Percentiles rank a stretch among this genome's conserved stretches.
These are phyloP conservation scores for Apamea anceps DNA, from an alignment of 2,888 invertebrate genomes.

Conservation along the genomic window DNA sequence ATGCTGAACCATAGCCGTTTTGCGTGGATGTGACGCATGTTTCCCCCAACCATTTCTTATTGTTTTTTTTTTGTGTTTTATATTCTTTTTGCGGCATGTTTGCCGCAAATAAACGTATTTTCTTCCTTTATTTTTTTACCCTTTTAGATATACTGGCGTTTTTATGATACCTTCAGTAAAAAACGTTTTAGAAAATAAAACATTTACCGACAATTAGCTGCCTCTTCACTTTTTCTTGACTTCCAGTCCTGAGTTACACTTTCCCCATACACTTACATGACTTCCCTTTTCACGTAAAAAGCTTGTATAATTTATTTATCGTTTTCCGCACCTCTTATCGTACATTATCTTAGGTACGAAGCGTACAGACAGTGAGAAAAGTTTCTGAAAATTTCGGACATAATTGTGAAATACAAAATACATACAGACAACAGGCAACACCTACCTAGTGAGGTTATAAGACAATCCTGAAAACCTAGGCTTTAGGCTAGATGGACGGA, in stretches of 20 bases:
- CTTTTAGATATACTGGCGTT: not conserved
- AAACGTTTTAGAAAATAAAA: slow-evolving; percentile 16
- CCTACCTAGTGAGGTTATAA: not conserved
- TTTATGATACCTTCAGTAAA: not conserved
- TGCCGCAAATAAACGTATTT: no score
- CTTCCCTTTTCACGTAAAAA: slow-evolving; percentile 44
- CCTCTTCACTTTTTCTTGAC: not conserved
- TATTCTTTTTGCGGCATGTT: no score
- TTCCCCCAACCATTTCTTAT: no score
- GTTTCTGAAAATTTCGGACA: not conserved
- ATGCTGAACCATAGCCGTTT: no score
- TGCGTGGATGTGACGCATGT: no score
- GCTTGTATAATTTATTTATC: slow-evolving; percentile 51
- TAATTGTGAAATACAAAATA: not conserved
- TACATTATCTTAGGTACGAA: not conserved
- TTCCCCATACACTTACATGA: slow-evolving; percentile 31
- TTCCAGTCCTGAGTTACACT: slow-evolving; percentile 5
- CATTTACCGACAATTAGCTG: slow-evolving; percentile 8
- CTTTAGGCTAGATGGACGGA: no score
- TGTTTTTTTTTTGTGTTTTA: no score
- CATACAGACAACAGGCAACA: not conserved
- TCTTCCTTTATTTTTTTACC: no score
- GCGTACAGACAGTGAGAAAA: not conserved
- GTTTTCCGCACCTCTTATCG: slow-evolving; percentile 13
- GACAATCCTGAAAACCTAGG: not conserved